Evolutionary conservation across 2,113 vertebrate genomes (phyloP).

Genomic region (Triplophysa dalaica): DNA sequence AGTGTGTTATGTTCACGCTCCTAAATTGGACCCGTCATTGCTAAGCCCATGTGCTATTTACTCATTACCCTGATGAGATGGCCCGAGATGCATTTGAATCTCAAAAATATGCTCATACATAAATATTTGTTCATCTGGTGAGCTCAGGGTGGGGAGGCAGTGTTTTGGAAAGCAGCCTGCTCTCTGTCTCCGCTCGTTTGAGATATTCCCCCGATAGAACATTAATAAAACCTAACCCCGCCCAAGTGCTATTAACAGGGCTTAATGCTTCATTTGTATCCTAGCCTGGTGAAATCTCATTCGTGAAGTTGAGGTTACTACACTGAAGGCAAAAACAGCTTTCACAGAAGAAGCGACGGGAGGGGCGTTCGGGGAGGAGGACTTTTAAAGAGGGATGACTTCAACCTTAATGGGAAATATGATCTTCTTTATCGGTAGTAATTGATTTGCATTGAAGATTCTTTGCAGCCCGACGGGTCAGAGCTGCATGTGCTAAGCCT

Average conservation of each 20-base stretch:
- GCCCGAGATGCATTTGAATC: slow-evolving; percentile 26
- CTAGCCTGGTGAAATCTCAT: slow-evolving; percentile 62
- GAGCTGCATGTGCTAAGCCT: slow-evolving; percentile 18
- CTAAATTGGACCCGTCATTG: slow-evolving; percentile 25
- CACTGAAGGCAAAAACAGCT: slow-evolving; percentile 41
- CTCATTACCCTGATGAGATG: slow-evolving; percentile 27
- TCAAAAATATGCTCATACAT: slow-evolving; percentile 37
- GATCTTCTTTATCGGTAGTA: slow-evolving; percentile 36
- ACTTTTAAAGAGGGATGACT: slow-evolving; percentile 34
- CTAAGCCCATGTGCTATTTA: slow-evolving; percentile 35
- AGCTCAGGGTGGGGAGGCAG: slow-evolving; percentile 44
- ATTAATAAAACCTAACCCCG: slow-evolving; percentile 75
- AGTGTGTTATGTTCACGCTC: neutral
- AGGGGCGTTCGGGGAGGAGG: slow-evolving; percentile 4
- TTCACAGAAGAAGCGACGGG: slow-evolving; percentile 29
- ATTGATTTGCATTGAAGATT: slow-evolving; percentile 33
- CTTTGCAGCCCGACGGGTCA: slow-evolving; percentile 31
- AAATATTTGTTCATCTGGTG: slow-evolving; percentile 66
- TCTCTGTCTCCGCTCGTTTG: slow-evolving; percentile 48
- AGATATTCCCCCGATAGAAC: slow-evolving; percentile 62
- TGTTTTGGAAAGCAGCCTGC: slow-evolving; percentile 60
- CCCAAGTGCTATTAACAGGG: slow-evolving; percentile 65
- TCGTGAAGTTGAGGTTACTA: slow-evolving; percentile 51
- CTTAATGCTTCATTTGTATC: slow-evolving; percentile 73
- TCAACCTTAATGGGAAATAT: slow-evolving; percentile 39